A percentile compares a stretch with the other conserved stretches of the same genome.
phyloP scores from a whole-genome alignment of 2,113 vertebrate genomes.

The Austrofundulus limnaeus region DNA sequence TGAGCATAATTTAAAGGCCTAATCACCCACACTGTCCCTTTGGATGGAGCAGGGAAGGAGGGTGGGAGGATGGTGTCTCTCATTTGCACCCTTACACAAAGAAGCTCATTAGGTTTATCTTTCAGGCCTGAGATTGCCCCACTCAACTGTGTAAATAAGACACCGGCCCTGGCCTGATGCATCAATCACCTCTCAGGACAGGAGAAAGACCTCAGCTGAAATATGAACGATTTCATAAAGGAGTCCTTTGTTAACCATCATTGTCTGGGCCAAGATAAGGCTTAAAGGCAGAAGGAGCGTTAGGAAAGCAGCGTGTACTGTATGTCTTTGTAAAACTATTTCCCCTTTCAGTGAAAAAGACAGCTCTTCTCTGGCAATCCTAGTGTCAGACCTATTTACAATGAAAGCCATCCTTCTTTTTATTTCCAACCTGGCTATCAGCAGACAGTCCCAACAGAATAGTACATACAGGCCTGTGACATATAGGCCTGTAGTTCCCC shows the following conservation, averaged over 20 bases:
- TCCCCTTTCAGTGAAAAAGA: constrained; percentile 51
- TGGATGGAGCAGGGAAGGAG: constrained; percentile 78
- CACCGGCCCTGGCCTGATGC: constrained; percentile 64
- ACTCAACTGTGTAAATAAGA: constrained; percentile 86
- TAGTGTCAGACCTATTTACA: constrained; percentile 70
- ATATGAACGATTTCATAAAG: constrained; percentile 75
- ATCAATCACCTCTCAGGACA: constrained; percentile 74
- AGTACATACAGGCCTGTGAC: constrained; percentile 91
- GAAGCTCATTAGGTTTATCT: constrained; percentile 98
- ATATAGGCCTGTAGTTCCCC: constrained; percentile 93
- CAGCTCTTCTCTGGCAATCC: constrained; percentile 34
- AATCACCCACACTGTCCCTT: constrained; percentile 97
- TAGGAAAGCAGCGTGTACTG: constrained; percentile 42
- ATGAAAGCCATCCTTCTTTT: constrained; percentile 68
- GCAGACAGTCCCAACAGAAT: constrained; percentile 87
- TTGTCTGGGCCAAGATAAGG: constrained; percentile 66
- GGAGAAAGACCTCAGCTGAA: constrained; percentile 65
- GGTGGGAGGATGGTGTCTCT: constrained; percentile 92
- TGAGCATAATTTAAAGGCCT: constrained; percentile 99
- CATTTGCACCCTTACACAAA: constrained; percentile 98
- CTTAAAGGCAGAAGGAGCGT: constrained; percentile 48
- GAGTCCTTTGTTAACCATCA: constrained; percentile 61
- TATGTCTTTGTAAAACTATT: constrained; percentile 69
- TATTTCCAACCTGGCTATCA: constrained; percentile 67
- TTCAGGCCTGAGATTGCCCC: constrained; percentile 86